Percentiles rank a stretch among this genome's conserved stretches.
These are phyloP conservation scores for Osmerus eperlanus DNA, from an alignment of 2,113 vertebrate genomes.

Conservation along the genomic window DNA sequence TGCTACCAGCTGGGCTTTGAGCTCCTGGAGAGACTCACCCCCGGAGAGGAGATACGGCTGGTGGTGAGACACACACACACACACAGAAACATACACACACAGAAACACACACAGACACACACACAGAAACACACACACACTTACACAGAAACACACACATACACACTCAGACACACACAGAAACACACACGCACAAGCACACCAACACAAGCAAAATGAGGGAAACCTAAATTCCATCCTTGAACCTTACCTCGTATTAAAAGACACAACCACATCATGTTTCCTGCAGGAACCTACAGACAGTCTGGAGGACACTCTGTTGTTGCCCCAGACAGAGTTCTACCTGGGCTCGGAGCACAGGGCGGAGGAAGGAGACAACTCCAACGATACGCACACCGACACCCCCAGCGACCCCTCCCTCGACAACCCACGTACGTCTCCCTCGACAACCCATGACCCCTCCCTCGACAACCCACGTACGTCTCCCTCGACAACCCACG, in stretches of 20 bases:
- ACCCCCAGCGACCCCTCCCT: slow-evolving; percentile 78
- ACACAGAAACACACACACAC: slow-evolving; percentile 25
- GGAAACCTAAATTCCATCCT: background rate
- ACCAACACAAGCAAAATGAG: background rate
- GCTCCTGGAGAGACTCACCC: slow-evolving; percentile 90
- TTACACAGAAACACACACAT: background rate
- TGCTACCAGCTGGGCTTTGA: slow-evolving; percentile 98
- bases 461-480: slow-evolving; percentile 78
- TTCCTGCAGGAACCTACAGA: slow-evolving; percentile 88
- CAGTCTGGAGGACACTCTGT: slow-evolving; percentile 90
- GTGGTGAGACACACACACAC: slow-evolving; percentile 80
- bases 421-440: slow-evolving; percentile 51
- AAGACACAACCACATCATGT: slow-evolving; percentile 7
- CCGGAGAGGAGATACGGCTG: slow-evolving; percentile 93
- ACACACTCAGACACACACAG: background rate
- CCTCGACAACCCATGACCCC: too few species aligned
- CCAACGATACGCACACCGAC: slow-evolving; percentile 64
- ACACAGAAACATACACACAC: slow-evolving; percentile 1
- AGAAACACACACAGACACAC: background rate
- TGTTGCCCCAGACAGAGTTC: slow-evolving; percentile 82
- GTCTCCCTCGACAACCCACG: slow-evolving; percentile 35
- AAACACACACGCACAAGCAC: background rate
- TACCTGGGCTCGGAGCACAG: slow-evolving; percentile 74
- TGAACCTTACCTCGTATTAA: background rate
- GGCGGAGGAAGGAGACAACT: slow-evolving; percentile 80